Evolutionary conservation across 1,140 invertebrate species (phyloP), one percentile per base, ranked within the genome.

Genomic region (Ostrea denselamellosa): DNA sequence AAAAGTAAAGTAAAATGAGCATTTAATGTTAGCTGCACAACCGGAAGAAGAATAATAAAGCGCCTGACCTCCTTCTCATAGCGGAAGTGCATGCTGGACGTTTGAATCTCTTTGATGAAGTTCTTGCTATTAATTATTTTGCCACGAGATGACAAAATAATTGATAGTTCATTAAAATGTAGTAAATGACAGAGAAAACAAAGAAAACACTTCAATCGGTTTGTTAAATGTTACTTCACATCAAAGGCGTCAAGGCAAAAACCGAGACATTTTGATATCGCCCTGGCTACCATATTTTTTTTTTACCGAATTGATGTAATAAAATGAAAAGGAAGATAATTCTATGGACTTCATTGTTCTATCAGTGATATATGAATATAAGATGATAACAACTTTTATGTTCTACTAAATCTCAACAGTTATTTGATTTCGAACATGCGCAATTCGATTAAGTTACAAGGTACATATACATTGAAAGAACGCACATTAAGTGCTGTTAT

Each of bases 1-100:
- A 25, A 77, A 14, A 77, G 68, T 28, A 77, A 25, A 77, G 68
- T 28, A 77, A 77, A 77, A 77, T 17, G 68, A 77, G 68, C 25
- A 77, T 77, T 77, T 77, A 77, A 77, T 77, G 68, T 9, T 77
- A 22, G 25, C 25, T 28, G 28, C 22, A 12, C 12, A 77, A 77
- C 68, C 68, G 68, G 68, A 77, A 77, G 68, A 77, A 77, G 68
- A 77, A 77, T 77, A 77, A 77, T 77, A 77, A 62, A 28, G 68
- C 68, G 68, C 25, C 22, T 71, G 65, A 12, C n/a, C 65, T 71
- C 22, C 22, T 4, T 28, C 68, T 22, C 25, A 28, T 77, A 28
- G 22, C 68, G 68, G 68, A 77, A 77, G 68, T 77, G 68, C 22
- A 77, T 22, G 25, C 25, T 77, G 68, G 68, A 77, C 68, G 68